Evolutionary conservation across 1,140 invertebrate species (phyloP).

Genomic region (Arctopsyche grandis): DNA sequence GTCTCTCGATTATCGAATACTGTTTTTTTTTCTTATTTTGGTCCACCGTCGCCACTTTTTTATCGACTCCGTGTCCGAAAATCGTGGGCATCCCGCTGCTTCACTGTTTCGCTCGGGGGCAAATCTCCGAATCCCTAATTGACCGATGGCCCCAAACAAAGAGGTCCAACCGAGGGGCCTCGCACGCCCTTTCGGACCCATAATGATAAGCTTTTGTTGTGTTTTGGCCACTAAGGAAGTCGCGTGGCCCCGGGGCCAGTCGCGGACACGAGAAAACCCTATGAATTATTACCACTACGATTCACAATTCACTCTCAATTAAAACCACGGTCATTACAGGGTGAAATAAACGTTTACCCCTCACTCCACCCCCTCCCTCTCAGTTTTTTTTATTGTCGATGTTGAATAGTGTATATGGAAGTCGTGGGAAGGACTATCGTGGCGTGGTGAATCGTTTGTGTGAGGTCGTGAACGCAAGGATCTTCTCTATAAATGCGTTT

Average conservation of each 20-base stretch:
- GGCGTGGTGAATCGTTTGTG: neutral
- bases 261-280: slow-evolving; percentile 3
- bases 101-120: neutral
- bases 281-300: slow-evolving; percentile 16
- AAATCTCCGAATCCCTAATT: slow-evolving; percentile 30
- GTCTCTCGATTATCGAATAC: neutral
- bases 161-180: slow-evolving; percentile 4
- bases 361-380: no score
- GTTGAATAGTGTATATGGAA: neutral
- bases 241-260: slow-evolving; percentile 34
- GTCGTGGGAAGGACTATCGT: slow-evolving; percentile 6
- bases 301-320: slow-evolving; percentile 22
- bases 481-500: neutral
- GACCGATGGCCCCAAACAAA: slow-evolving; percentile 37
- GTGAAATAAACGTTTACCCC: neutral
- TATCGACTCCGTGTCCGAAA: neutral
- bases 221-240: slow-evolving; percentile 43
- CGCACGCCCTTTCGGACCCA: neutral
- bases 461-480: neutral
- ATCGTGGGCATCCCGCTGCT: slow-evolving; percentile 33
- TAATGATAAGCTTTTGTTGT: slow-evolving; percentile 41
- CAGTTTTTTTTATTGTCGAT: neutral
- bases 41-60: neutral
- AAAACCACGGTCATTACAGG: slow-evolving; percentile 14
- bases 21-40: neutral